Base-by-base conservation (phyloP, 2,797 vertebrate species). In the Gallinago nigripennis region DNA sequence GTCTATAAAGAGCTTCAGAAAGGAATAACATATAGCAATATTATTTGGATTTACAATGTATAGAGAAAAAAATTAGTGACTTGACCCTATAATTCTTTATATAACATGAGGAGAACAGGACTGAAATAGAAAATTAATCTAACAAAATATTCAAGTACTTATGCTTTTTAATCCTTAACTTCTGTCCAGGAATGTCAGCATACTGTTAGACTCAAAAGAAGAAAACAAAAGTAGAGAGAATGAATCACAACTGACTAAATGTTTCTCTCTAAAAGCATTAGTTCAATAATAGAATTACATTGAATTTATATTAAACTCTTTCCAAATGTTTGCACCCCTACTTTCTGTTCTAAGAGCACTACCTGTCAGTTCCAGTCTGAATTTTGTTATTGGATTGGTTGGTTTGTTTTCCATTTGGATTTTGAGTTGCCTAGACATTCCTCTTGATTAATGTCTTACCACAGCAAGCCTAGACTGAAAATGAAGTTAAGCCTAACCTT, bases 381-480 rank as follows among this genome's bases (percentile, higher is more conserved):
- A 53, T 37, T 66, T 64, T 65, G 46, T 69, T 88, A 37, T 50
- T 73, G 37, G 15, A 13, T 84, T 83, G 11, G 19, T 86, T 31
- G 57, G 6, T 64, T 68, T 77, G 69, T 78, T 94, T 95, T 87
- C 63, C 31, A 63, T 72, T 77, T 82, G 45, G 14, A 76, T 87
- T 81, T 80, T 61, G 31, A 75, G 27, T 54, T 92, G 23, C 37
- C 60, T 82, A 88, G 75, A 77, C 41, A 89, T 90, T 66, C 35
- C 64, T 93, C 60, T 89, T 88, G 77, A 78, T 96, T 96, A 95
- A 88, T 92, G 94, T 84, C 88, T 95, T 83, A 92, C 69, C 70
- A 82, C 50, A 91, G 81, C 85, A 91, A 88, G 91, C 24, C 72
- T 79, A 93, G 66, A 33, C 51, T 94, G 75, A 66, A 66, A 89